Conservation (phyloP, 2,888 invertebrate genomes). For the Listrodromus nycthemerus region DNA sequence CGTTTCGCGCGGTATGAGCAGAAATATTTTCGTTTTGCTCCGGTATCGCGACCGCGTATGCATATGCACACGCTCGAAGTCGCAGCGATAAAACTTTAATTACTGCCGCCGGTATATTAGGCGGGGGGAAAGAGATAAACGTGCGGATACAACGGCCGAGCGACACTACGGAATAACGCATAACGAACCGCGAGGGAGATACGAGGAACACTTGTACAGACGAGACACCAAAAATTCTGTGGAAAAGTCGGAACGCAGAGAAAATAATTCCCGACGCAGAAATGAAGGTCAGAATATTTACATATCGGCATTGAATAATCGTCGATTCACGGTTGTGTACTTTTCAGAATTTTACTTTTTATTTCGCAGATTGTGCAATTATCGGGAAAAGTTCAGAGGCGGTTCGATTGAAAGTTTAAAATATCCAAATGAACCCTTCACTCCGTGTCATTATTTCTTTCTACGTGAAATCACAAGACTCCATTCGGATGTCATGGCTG, state of each 20-base stretch:
- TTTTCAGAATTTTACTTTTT: background rate
- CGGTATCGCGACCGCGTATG: slow-evolving; percentile 36
- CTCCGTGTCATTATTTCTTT: too few relatives aligned
- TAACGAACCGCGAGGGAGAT: slow-evolving; percentile 31
- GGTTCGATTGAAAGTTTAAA: background rate
- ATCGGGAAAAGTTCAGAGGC: background rate
- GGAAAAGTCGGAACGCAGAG: background rate
- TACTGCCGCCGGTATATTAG: slow-evolving; percentile 59
- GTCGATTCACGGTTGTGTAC: background rate
- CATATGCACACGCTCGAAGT: slow-evolving; percentile 15
- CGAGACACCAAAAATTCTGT: slow-evolving; percentile 4
- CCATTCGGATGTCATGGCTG: too few relatives aligned
- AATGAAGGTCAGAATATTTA: background rate
- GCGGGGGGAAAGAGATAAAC: slow-evolving; percentile 56
- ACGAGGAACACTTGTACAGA: slow-evolving; percentile 1
- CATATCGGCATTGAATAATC: background rate
- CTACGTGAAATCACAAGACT: too few relatives aligned
- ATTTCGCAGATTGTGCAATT: background rate
- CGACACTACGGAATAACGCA: background rate
- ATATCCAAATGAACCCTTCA: background rate
- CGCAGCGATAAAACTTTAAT: slow-evolving; percentile 60
- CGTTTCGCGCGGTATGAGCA: slow-evolving; percentile 7
- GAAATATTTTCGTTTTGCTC: slow-evolving; percentile 35
- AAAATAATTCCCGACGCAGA: background rate
- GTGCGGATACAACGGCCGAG: slow-evolving; percentile 37